Conservation (phyloP, 1,140 invertebrate species). For the Drosophila lowei region DNA sequence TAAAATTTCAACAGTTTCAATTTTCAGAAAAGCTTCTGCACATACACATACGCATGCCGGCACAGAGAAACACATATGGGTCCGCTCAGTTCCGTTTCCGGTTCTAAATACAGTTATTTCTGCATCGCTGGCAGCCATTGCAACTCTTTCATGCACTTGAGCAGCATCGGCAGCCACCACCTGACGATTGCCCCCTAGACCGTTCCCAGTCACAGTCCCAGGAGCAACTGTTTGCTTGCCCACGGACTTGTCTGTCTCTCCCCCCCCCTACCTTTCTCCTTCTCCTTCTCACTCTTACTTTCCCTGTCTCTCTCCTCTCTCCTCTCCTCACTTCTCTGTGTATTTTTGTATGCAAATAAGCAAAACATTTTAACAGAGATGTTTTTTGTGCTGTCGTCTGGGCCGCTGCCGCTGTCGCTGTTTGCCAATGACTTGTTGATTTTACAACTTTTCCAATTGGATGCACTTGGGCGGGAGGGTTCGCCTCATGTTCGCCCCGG, state of each 20-base stretch:
- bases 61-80: slow-evolving; percentile 28
- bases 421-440: slow-evolving; percentile 80
- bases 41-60: not conserved
- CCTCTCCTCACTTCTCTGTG: not conserved
- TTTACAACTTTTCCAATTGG: slow-evolving; percentile 79
- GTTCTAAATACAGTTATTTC: slow-evolving; percentile 68
- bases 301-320: not conserved
- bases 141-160: slow-evolving; percentile 65
- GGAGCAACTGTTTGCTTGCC: slow-evolving; percentile 43
- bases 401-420: slow-evolving; percentile 20
- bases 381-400: slow-evolving; percentile 58
- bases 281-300: slow-evolving; percentile 3
- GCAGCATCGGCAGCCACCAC: slow-evolving; percentile 30
- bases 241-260: slow-evolving; percentile 22
- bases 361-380: slow-evolving; percentile 62
- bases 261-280: not conserved
- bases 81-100: slow-evolving; percentile 58
- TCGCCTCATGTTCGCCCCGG: slow-evolving; percentile 28
- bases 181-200: slow-evolving; percentile 23
- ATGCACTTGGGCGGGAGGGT: slow-evolving; percentile 35
- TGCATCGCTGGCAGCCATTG: slow-evolving; percentile 50
- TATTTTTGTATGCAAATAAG: slow-evolving; percentile 74
- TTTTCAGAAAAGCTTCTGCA: slow-evolving; percentile 48
- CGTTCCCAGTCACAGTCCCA: slow-evolving; percentile 25
- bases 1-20: slow-evolving; percentile 52